Evolutionary conservation across 2,797 vertebrate species (phyloP).

Genomic region (Neostethus bicornis): DNA sequence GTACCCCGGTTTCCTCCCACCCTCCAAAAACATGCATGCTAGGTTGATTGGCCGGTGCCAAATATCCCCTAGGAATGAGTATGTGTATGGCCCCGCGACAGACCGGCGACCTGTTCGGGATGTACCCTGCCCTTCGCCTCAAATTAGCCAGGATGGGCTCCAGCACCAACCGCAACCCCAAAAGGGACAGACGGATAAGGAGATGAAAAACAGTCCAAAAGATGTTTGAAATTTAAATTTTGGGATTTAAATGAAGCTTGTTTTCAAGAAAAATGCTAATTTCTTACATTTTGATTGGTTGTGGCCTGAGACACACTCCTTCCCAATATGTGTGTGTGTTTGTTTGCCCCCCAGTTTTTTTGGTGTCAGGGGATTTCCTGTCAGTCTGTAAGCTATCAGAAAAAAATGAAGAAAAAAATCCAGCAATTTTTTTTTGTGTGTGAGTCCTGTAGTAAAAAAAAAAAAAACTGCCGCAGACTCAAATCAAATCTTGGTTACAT

Average conservation of each 20-base stretch:
- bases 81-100: no score
- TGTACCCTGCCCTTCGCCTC: no score
- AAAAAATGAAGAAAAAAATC: slow-evolving; percentile 1
- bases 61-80: no score
- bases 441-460: not conserved
- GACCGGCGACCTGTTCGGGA: no score
- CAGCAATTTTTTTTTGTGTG: not conserved
- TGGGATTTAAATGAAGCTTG: no score
- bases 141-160: no score
- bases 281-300: slow-evolving; percentile 10
- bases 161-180: no score
- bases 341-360: not conserved
- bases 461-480: slow-evolving; percentile 1
- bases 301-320: not conserved
- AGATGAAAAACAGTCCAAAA: not conserved
- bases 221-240: not conserved
- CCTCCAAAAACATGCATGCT: no score
- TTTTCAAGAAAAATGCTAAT: not conserved
- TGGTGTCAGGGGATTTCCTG: not conserved
- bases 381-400: not conserved
- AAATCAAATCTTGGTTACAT: not conserved
- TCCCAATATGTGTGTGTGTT: not conserved
- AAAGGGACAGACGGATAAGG: no score
- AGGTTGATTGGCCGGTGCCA: no score
- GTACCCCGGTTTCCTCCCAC: no score